phyloP scores from a whole-genome alignment of 2,113 vertebrate species.

The Dicerorhinus sumatrensis region DNA sequence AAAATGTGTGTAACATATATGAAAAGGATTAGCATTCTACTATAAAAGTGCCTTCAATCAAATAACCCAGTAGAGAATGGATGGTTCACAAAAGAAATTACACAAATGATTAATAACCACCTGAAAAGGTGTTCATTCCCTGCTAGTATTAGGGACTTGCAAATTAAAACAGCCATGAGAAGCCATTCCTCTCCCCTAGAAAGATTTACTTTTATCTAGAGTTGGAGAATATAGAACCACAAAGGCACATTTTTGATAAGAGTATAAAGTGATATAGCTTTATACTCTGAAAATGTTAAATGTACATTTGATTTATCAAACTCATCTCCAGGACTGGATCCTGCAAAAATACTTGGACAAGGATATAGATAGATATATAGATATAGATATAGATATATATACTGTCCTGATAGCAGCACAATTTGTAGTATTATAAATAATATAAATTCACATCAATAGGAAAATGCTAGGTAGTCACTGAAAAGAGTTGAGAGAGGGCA shows the following conservation, averaged over 20 bases:
- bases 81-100: background rate
- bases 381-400: background rate
- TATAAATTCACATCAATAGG: background rate
- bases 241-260: background rate
- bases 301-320: background rate
- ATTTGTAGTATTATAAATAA: constrained; percentile 16
- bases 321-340: background rate
- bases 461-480: background rate
- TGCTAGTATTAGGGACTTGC: background rate
- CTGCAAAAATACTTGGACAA: background rate
- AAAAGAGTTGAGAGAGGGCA: background rate
- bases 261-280: background rate
- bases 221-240: background rate
- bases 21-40: background rate
- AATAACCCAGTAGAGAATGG: background rate
- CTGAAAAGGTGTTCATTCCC: background rate
- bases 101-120: background rate
- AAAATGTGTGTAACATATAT: background rate
- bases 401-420: background rate
- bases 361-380: background rate
- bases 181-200: background rate
- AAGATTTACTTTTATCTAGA: background rate
- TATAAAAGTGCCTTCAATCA: background rate
- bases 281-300: background rate
- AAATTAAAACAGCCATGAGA: background rate